These are phyloP conservation scores for Pogona vitticeps DNA, from an alignment of 2,113 vertebrate genomes.

Conservation along the genomic window DNA sequence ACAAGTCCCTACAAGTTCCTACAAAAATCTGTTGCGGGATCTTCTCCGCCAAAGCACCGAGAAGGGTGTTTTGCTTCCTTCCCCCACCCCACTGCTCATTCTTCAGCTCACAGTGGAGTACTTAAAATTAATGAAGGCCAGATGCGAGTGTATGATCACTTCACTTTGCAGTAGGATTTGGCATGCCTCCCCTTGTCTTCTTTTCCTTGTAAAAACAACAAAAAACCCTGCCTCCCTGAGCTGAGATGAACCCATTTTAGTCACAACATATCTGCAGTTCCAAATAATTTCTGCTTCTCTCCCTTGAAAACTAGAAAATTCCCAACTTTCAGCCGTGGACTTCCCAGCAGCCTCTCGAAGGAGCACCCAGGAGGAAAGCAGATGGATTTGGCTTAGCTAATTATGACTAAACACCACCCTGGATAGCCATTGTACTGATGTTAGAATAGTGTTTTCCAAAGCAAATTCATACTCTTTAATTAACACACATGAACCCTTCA, in stretches of 20 bases:
- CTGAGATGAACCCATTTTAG: constrained; percentile 67
- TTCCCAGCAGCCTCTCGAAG: constrained; percentile 60
- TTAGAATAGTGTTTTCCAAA: background rate
- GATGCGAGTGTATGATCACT: constrained; percentile 58
- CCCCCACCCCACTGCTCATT: background rate
- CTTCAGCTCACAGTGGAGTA: constrained; percentile 55
- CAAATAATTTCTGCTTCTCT: constrained; percentile 55
- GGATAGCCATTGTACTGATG: background rate
- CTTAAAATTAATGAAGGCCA: constrained; percentile 70
- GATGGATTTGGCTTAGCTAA: background rate
- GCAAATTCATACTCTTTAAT: background rate
- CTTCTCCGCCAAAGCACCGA: background rate
- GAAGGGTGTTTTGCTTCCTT: constrained; percentile 15
- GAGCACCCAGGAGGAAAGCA: constrained; percentile 7
- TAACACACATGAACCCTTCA: background rate
- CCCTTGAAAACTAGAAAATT: constrained; percentile 54
- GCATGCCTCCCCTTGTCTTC: constrained; percentile 61
- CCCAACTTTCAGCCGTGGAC: constrained; percentile 14
- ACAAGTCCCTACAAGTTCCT: background rate
- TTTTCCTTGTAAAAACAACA: constrained; percentile 63
- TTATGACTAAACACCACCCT: constrained; percentile 8
- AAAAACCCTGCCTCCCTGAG: constrained; percentile 50
- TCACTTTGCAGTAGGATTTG: constrained; percentile 60
- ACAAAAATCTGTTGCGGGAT: background rate
- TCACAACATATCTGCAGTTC: constrained; percentile 30